Conservation (phyloP, 2,888 invertebrate species). For the Pegoplata infirma region DNA sequence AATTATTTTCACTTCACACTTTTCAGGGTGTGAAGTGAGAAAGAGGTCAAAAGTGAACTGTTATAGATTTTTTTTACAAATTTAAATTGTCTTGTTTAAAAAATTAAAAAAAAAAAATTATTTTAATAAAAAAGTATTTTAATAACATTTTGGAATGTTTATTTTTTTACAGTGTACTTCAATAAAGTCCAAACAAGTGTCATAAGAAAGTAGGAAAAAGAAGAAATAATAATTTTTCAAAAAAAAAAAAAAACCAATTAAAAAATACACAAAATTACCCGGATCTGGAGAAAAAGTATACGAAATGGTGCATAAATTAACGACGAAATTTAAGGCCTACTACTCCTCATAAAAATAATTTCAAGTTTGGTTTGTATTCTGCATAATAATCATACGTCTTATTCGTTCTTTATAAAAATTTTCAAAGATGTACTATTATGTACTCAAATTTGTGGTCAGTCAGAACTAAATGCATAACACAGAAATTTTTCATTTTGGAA, state of each 20-base stretch:
- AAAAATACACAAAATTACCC: slow-evolving; percentile 43
- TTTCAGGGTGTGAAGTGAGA: no score
- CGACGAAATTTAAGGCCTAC: slow-evolving; percentile 25
- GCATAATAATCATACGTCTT: slow-evolving; percentile 36
- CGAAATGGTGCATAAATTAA: slow-evolving; percentile 38
- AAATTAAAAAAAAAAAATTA: no score
- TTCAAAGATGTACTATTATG: slow-evolving; percentile 40
- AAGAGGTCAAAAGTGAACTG: no score
- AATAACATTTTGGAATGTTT: background rate
- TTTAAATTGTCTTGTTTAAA: no score
- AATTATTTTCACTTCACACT: no score
- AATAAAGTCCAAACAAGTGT: slow-evolving; percentile 17
- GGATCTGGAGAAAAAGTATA: slow-evolving; percentile 40
- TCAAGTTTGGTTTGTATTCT: slow-evolving; percentile 45
- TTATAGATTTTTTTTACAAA: no score
- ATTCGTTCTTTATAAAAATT: slow-evolving; percentile 23
- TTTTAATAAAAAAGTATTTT: background rate
- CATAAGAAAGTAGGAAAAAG: slow-evolving; percentile 46
- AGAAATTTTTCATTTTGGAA: slow-evolving; percentile 13
- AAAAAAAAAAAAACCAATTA: background rate
- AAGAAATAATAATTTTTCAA: slow-evolving; percentile 25
- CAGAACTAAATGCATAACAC: slow-evolving; percentile 42
- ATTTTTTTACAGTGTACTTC: background rate
- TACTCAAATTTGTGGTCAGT: slow-evolving; percentile 28
- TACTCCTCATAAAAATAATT: slow-evolving; percentile 57